A percentile compares a stretch with the other conserved stretches of the same genome.
Evolutionary conservation across 2,888 invertebrate genomes (phyloP).

Genomic region (Cryptops parisi): DNA sequence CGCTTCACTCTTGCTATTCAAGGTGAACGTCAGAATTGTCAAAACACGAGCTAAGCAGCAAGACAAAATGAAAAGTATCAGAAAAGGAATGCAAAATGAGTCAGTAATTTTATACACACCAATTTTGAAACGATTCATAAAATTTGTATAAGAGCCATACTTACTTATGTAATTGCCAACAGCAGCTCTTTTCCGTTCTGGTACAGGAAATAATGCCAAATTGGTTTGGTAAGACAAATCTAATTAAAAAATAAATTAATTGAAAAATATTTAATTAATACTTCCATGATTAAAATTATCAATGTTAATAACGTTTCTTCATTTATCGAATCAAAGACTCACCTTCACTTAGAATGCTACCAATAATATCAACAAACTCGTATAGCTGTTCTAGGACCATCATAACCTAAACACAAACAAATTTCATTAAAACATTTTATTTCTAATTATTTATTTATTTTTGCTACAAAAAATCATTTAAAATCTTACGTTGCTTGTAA

Average conservation of each 20-base stretch:
- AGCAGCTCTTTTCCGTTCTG: constrained; percentile 5
- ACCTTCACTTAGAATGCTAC: constrained; percentile 44
- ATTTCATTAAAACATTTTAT: background rate
- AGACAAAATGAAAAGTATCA: no score
- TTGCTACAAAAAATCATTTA: background rate
- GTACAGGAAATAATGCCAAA: background rate
- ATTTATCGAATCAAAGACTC: no score
- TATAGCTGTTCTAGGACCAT: constrained; percentile 73
- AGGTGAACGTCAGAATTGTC: constrained; percentile 73
- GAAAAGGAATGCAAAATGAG: no score
- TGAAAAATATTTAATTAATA: no score
- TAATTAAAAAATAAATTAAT: no score
- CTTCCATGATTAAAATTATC: no score
- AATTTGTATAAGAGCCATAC: no score
- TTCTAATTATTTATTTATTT: no score
- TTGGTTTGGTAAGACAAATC: no score
- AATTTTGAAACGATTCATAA: constrained; percentile 4
- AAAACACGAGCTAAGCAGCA: constrained; percentile 59
- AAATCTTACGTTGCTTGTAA: constrained; percentile 65
- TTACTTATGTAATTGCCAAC: constrained; percentile 45
- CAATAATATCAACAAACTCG: constrained; percentile 60
- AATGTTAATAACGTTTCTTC: no score
- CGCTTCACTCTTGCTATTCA: constrained; percentile 80
- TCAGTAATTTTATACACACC: no score
- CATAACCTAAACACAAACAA: constrained; percentile 34